These are phyloP conservation scores for Tapera naevia DNA, from an alignment of 2,797 vertebrate genomes.

Conservation along the genomic window DNA sequence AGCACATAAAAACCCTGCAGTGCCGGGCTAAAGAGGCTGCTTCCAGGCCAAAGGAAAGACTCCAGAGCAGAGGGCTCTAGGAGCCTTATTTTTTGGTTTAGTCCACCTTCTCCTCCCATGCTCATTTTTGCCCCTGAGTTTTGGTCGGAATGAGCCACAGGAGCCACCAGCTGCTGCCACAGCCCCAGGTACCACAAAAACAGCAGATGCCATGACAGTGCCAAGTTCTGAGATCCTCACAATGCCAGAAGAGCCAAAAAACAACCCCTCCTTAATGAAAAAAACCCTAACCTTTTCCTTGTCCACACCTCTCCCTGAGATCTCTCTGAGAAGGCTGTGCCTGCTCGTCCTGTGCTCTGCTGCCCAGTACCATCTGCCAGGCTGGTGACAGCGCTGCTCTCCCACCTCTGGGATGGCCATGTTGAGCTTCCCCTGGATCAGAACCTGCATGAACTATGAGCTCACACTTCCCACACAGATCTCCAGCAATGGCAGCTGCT, in stretches of 20 bases:
- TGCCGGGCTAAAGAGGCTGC: neutral
- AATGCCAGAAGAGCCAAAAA: neutral
- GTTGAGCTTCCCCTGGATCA: neutral
- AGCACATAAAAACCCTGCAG: neutral
- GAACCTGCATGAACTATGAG: neutral
- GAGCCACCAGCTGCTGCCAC: neutral
- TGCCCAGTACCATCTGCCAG: neutral
- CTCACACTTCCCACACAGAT: neutral
- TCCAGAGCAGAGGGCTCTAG: neutral
- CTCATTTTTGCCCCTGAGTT: neutral
- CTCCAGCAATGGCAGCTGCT: neutral
- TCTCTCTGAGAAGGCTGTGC: accelerated
- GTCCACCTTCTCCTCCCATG: neutral
- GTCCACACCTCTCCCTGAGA: accelerated
- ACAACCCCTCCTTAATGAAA: neutral
- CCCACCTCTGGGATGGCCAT: accelerated
- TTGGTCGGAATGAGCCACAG: neutral
- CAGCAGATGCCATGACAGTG: accelerated
- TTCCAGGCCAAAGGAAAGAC: neutral
- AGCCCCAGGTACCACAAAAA: neutral
- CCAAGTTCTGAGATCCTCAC: accelerated
- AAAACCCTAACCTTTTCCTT: neutral
- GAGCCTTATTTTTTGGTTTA: neutral
- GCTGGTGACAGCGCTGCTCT: accelerated
- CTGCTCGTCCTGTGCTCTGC: neutral